phyloP scores from a whole-genome alignment of 1,140 invertebrate species.

The Ditylenchus dipsaci region DNA sequence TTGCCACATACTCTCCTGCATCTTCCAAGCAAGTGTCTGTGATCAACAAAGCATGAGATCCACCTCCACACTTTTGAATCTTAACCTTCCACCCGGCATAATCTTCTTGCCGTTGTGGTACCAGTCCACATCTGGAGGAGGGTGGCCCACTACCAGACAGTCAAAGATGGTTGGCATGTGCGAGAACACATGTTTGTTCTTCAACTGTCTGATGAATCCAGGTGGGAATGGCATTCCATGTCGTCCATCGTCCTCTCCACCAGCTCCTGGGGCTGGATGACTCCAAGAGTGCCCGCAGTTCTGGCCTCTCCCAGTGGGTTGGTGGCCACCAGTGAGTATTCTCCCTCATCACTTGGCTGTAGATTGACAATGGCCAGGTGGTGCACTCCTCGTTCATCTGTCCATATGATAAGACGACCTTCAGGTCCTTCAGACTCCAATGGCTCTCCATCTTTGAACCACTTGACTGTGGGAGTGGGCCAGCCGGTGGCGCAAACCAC shows the following conservation, averaged over 20 bases:
- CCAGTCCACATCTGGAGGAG: slow-evolving; percentile 55
- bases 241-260: slow-evolving; percentile 31
- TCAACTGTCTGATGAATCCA: slow-evolving; percentile 56
- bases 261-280: slow-evolving; percentile 46
- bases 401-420: slow-evolving; percentile 53
- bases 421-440: slow-evolving; percentile 43
- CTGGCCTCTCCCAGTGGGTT: slow-evolving; percentile 53
- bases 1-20: slow-evolving; percentile 54
- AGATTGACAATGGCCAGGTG: slow-evolving; percentile 48
- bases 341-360: slow-evolving; percentile 54
- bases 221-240: slow-evolving; percentile 56
- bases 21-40: slow-evolving; percentile 51
- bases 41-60: slow-evolving; percentile 55
- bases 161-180: slow-evolving; percentile 58
- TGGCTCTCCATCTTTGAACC: slow-evolving; percentile 57
- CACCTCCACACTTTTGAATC: slow-evolving; percentile 54
- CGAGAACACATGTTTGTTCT: slow-evolving; percentile 58
- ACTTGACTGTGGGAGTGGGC: slow-evolving; percentile 54
- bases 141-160: slow-evolving; percentile 56
- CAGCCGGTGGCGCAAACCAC: slow-evolving; percentile 44
- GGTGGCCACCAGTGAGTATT: slow-evolving; percentile 51
- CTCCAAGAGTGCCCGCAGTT: slow-evolving; percentile 49
- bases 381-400: slow-evolving; percentile 55
- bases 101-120: slow-evolving; percentile 58
- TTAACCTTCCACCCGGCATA: slow-evolving; percentile 44